Base-by-base conservation (phyloP, 2,888 invertebrate genomes). In the Acronicta aceris region DNA sequence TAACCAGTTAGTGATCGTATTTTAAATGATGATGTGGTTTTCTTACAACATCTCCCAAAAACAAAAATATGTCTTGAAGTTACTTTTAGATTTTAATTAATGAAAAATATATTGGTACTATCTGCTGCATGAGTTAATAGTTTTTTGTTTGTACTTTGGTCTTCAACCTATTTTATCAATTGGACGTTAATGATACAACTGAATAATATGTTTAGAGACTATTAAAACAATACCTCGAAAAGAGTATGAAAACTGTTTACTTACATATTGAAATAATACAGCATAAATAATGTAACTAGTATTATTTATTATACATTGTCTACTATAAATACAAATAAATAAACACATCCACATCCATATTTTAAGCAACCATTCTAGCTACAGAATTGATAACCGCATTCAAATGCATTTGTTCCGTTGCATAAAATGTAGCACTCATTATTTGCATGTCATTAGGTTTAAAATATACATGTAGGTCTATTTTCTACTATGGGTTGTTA, bases 1-100 rank as follows among this genome's bases (percentile, higher is more conserved):
- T 21, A 4, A 21, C 4, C 21, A 21, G 21, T 21, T 55, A 66
- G 76, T 81, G 76, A 81, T 75, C 71, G 74, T 76, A 77, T 66
- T n/a, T n/a, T n/a, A n/a, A n/a, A n/a, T n/a, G n/a, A n/a, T n/a
- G 81, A 86, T 80, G 81, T 6, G 7, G 21, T 21, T 27, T 27
- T 27, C 6, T 27, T 7, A 27, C 27, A 5, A 7, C 5, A 5
- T 27, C 27, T 27, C 7, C 5, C 27, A 27, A 27, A 5, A 27
- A 27, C 7, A 27, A 27, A 3, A 27, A 27, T 27, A 27, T 27
- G 5, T 27, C 6, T 27, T 27, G 27, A 6, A 27, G 5, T 27
- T 5, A 7, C 1, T 7, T 27, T 27, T 7, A 27, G 2, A 27
- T 7, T 27, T 25, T 25, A 25, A 7, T 27, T 27, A 27, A 6